Conservation (phyloP, 2,888 invertebrate genomes). For the Agriopis marginaria region DNA sequence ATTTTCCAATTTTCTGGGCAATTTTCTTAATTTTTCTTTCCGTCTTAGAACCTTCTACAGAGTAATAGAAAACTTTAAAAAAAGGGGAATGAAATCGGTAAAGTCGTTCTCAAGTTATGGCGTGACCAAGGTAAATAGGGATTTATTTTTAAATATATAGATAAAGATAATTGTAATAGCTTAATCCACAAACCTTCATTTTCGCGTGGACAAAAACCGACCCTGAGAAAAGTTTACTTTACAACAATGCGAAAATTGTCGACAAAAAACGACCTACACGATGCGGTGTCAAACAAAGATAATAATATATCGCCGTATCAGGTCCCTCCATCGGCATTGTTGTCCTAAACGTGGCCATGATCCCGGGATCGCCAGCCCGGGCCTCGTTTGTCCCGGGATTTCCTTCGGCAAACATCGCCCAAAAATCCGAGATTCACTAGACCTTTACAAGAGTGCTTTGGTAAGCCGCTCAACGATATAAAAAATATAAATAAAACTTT, state of each 20-base stretch:
- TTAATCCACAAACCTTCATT: slow-evolving; percentile 49
- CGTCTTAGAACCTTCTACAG: too few relatives aligned
- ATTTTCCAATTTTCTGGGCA: too few relatives aligned
- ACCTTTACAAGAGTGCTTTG: slow-evolving; percentile 80
- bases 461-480: slow-evolving; percentile 67
- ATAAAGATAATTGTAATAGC: slow-evolving; percentile 1
- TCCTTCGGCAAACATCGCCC: slow-evolving; percentile 82
- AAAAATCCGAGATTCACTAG: slow-evolving; percentile 81
- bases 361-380: slow-evolving; percentile 69
- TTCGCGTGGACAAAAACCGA: slow-evolving; percentile 24
- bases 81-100: too few relatives aligned
- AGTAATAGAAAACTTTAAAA: too few relatives aligned
- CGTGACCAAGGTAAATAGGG: too few relatives aligned
- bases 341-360: slow-evolving; percentile 76
- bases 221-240: slow-evolving; percentile 64
- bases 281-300: slow-evolving; percentile 81
- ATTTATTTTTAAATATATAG: too few relatives aligned
- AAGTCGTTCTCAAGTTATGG: too few relatives aligned
- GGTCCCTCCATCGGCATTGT: slow-evolving; percentile 77
- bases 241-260: slow-evolving; percentile 75
- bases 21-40: too few relatives aligned
- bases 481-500: slow-evolving; percentile 67
- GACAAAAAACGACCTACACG: slow-evolving; percentile 80
- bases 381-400: slow-evolving; percentile 82
- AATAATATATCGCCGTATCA: slow-evolving; percentile 80